These are phyloP conservation scores for Vireo griseus DNA, from an alignment of 2,797 vertebrate species.

Conservation along the genomic window DNA sequence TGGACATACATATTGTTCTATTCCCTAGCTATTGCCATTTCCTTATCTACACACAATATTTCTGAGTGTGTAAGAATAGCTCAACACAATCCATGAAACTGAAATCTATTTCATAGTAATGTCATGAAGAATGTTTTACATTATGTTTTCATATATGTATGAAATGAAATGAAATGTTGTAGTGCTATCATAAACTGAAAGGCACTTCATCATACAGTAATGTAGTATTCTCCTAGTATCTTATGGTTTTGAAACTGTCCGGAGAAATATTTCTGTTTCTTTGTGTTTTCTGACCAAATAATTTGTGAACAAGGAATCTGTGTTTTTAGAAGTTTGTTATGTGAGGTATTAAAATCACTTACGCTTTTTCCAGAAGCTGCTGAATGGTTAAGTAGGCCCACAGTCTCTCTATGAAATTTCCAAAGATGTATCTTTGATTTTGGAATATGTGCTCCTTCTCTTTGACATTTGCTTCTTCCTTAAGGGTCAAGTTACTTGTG, in stretches of 20 bases:
- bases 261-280: background rate
- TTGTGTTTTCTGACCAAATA: background rate
- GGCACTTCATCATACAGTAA: background rate
- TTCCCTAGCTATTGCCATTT: background rate
- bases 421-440: constrained; percentile 85
- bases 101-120: background rate
- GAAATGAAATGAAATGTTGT: background rate
- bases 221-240: background rate
- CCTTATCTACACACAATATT: background rate
- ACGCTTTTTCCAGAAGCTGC: constrained; percentile 84
- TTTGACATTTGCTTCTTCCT: constrained; percentile 56
- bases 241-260: background rate
- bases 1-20: background rate
- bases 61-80: background rate
- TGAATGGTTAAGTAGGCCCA: constrained; percentile 93
- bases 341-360: background rate
- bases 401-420: constrained; percentile 87
- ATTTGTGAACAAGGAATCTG: background rate
- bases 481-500: constrained; percentile 64
- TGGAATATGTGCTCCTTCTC: constrained; percentile 76
- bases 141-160: background rate
- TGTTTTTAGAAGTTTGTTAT: background rate
- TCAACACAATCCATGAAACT: background rate
- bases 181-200: background rate
- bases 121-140: background rate